phyloP scores from a whole-genome alignment of 1,140 invertebrate species.

The Drosophila prosaltans region DNA sequence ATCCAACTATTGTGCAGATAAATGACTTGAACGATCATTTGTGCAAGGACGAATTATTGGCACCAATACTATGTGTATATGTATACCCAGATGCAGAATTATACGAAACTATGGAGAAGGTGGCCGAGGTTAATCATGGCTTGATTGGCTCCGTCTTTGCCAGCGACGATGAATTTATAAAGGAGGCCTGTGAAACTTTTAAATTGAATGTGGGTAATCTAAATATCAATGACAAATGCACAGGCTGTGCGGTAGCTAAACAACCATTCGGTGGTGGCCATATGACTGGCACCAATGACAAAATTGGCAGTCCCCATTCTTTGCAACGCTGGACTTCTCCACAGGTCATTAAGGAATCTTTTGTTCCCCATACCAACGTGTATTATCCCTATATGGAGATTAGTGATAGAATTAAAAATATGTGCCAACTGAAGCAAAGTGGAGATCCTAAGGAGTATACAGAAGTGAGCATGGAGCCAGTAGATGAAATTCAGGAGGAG shows the following conservation, averaged over 20 bases:
- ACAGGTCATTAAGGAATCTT: conserved; percentile 97
- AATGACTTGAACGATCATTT: conserved; percentile 93
- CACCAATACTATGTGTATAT: conserved; percentile 95
- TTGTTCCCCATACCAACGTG: conserved; percentile 90
- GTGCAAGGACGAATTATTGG: conserved; percentile 99
- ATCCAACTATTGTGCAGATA: conserved; percentile 96
- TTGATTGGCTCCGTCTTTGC: conserved; percentile 97
- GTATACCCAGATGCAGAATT: conserved; percentile 94
- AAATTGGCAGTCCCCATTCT: conserved; percentile 98
- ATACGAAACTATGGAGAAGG: conserved; percentile 87
- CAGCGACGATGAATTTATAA: conserved; percentile 91
- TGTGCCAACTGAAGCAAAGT: background rate
- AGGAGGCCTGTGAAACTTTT: conserved; percentile 89
- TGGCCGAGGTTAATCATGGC: conserved; percentile 90
- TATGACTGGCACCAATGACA: conserved; percentile 99
- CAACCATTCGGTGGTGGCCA: conserved; percentile 98
- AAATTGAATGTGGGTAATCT: conserved; percentile 97
- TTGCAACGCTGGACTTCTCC: conserved; percentile 95
- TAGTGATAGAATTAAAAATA: background rate
- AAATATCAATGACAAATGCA: conserved; percentile 99
- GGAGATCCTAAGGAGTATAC: background rate
- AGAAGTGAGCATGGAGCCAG: background rate
- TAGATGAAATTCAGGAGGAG: too few species aligned
- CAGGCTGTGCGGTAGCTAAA: conserved; percentile 98
- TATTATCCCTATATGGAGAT: conserved; percentile 95